phyloP scores from a whole-genome alignment of 2,113 vertebrate genomes.

The Mus musculus region DNA sequence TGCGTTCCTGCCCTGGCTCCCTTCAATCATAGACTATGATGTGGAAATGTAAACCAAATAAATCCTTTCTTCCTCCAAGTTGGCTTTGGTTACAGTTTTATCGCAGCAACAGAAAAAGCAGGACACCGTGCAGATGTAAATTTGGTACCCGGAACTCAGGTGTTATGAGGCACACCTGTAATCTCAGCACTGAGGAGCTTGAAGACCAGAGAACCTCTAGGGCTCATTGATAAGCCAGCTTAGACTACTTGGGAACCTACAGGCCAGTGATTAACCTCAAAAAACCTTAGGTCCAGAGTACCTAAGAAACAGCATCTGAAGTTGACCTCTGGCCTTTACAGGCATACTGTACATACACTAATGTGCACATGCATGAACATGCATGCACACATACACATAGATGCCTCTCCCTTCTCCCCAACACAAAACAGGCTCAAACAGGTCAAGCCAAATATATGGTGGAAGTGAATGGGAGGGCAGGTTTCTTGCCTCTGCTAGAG shows the following conservation, averaged over 20 bases:
- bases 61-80: background rate
- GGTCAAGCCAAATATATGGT: background rate
- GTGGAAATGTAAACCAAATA: background rate
- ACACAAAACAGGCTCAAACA: background rate
- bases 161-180: no score
- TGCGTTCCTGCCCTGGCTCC: background rate
- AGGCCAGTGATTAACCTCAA: background rate
- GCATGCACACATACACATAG: background rate
- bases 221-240: background rate
- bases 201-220: background rate
- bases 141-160: no score
- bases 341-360: background rate
- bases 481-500: background rate
- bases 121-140: no score
- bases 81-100: no score
- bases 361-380: background rate
- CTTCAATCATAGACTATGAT: background rate
- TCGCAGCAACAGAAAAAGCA: no score
- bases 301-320: background rate
- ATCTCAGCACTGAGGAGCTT: background rate
- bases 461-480: background rate
- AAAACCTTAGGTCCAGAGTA: background rate
- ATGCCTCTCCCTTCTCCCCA: background rate
- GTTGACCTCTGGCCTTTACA: background rate
- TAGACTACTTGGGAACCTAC: background rate